A percentile compares a stretch with the other conserved stretches of the same genome.
These are phyloP conservation scores for Platerodrilus igneus DNA, from an alignment of 2,888 invertebrate genomes.

Conservation along the genomic window DNA sequence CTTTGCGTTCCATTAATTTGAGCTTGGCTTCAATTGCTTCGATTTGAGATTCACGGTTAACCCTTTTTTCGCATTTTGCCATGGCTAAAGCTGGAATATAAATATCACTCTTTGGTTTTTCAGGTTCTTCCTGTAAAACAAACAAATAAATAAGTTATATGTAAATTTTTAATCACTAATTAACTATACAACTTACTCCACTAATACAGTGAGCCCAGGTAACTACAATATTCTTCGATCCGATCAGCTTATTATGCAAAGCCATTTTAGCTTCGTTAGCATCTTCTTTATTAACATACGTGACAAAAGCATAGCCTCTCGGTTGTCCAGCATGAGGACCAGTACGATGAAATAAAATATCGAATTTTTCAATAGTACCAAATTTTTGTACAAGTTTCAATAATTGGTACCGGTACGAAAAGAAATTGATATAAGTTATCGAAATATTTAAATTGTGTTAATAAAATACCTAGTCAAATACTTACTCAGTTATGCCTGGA, in stretches of 20 bases:
- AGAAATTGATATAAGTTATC: no score
- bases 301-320: constrained; percentile 90
- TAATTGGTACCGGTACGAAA: constrained; percentile 84
- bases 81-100: constrained; percentile 75
- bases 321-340: constrained; percentile 87
- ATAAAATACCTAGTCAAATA: constrained; percentile 35
- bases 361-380: constrained; percentile 92
- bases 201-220: constrained; percentile 75
- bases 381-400: constrained; percentile 93
- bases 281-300: constrained; percentile 62
- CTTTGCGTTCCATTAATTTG: constrained; percentile 67
- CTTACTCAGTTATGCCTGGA: constrained; percentile 91
- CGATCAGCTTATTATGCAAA: constrained; percentile 70
- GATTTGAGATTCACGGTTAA: constrained; percentile 75
- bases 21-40: constrained; percentile 86
- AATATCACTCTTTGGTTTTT: constrained; percentile 69
- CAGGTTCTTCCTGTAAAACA: constrained; percentile 66
- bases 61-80: constrained; percentile 55
- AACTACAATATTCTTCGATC: constrained; percentile 71
- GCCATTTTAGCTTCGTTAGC: constrained; percentile 68
- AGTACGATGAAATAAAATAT: constrained; percentile 88
- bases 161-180: not conserved
- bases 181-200: constrained; percentile 51
- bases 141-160: constrained; percentile 1
- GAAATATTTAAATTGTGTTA: constrained; percentile 13